A percentile compares a stretch with the other conserved stretches of the same genome.
Evolutionary conservation across 2,113 vertebrate species (phyloP).

Genomic region (rat (Rattus norvegicus)): DNA sequence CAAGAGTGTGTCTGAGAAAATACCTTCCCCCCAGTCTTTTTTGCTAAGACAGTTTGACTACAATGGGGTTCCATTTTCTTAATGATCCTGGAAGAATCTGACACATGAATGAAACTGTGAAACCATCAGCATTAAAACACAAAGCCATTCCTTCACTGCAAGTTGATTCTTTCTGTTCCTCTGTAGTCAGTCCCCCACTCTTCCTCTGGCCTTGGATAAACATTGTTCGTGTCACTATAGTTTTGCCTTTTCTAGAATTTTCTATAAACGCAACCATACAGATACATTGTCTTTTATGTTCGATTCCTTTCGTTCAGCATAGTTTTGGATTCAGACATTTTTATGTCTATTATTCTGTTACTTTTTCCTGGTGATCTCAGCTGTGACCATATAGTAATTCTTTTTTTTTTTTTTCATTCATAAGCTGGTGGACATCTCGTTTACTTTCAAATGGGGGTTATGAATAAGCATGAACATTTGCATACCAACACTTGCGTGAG

Average conservation of each 20-base stretch:
- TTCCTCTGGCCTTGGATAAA: neutral
- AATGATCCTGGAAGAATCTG: neutral
- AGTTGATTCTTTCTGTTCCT: neutral
- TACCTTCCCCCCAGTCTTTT: neutral
- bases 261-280: neutral
- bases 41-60: neutral
- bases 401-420: neutral
- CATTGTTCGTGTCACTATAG: neutral
- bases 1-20: neutral
- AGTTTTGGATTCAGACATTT: neutral
- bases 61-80: neutral
- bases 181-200: neutral
- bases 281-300: neutral
- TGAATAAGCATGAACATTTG: constrained; percentile 10
- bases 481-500: neutral
- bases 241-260: neutral
- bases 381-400: neutral
- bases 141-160: neutral
- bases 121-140: neutral
- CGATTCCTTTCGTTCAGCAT: neutral
- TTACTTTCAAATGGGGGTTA: neutral
- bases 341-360: neutral
- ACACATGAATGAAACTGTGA: neutral
- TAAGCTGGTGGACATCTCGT: neutral
- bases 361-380: neutral